Base-by-base conservation (phyloP, 2,113 vertebrate genomes). In the Poeciliopsis prolifica region DNA sequence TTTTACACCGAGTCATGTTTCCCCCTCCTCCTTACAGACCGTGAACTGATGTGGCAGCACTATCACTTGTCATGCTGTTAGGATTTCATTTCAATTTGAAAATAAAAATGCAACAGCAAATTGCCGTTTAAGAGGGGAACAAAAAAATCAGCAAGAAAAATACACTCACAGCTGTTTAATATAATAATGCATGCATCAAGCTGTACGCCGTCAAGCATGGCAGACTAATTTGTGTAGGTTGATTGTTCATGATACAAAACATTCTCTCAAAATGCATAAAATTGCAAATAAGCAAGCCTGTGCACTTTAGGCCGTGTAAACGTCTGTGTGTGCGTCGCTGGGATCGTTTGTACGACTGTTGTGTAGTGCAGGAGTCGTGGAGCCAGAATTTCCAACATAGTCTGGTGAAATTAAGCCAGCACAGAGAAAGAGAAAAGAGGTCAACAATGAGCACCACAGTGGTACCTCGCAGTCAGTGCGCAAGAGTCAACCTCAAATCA, bases 161-260 rank as follows among this genome's bases (percentile, higher is more conserved):
- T 60, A 80, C 73, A 77, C 78, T 90, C 84, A 78, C 74, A 88
- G 89, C 80, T 90, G 84, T 88, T 90, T 79, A 84, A 86, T 86
- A 77, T 71, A 89, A 89, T 91, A 87, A 83, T 70, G 64, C 74
- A 83, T 13, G 54, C 81, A 86, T 82, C 71, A 75, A 70, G 58
- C 76, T 69, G 70, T 42, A 74, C 62, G 64, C 80, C 1, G 0
- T 70, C 84, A 81, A 80, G 85, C 81, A 62, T 74, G 79, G 70
- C 77, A 68, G 68, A 67, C 74, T 89, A 37, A 92, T 89, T 87
- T 88, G 85, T 87, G 86, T 85, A 78, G 78, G 70, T 68, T 87
- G 79, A 87, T 89, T 88, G 81, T 84, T 87, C 11, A 37, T 74
- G 78, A 81, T 77, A 80, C 74, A 86, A 72, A 89, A 42, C 74